Percentiles rank a stretch among this genome's conserved stretches.
These are phyloP conservation scores for Stegostoma tigrinum DNA, from an alignment of 2,113 vertebrate genomes.

Conservation along the genomic window DNA sequence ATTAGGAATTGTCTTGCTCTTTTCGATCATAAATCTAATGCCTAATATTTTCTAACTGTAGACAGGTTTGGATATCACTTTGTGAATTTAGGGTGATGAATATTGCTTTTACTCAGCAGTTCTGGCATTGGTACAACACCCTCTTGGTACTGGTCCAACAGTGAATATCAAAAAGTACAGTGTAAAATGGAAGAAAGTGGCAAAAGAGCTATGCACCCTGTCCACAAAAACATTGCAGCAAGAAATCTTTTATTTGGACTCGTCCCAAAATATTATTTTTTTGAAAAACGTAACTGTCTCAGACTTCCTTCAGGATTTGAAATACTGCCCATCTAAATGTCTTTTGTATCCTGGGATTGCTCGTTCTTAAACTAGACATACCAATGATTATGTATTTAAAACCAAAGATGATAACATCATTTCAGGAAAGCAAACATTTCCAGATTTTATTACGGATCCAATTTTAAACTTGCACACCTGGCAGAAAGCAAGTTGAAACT, in stretches of 20 bases:
- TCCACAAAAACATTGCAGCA: no score
- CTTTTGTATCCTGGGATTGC: background rate
- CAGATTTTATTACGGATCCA: background rate
- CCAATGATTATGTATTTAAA: background rate
- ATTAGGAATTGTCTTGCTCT: background rate
- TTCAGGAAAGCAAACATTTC: background rate
- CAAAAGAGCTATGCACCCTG: background rate
- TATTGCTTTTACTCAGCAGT: background rate
- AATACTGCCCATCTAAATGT: background rate
- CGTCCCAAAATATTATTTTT: background rate
- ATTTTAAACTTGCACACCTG: background rate
- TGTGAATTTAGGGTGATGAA: background rate
- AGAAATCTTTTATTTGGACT: background rate
- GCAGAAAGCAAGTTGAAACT: background rate
- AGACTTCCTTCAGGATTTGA: background rate
- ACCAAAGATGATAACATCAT: background rate
- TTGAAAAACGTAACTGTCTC: background rate
- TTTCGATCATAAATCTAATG: background rate
- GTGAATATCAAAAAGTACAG: background rate
- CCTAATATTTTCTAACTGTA: background rate
- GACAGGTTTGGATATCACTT: background rate
- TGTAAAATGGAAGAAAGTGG: background rate
- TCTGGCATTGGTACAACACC: background rate
- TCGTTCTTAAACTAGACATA: background rate
- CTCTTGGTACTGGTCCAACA: background rate